Conservation (phyloP, 2,797 vertebrate species). For the Xenopus petersii region DNA sequence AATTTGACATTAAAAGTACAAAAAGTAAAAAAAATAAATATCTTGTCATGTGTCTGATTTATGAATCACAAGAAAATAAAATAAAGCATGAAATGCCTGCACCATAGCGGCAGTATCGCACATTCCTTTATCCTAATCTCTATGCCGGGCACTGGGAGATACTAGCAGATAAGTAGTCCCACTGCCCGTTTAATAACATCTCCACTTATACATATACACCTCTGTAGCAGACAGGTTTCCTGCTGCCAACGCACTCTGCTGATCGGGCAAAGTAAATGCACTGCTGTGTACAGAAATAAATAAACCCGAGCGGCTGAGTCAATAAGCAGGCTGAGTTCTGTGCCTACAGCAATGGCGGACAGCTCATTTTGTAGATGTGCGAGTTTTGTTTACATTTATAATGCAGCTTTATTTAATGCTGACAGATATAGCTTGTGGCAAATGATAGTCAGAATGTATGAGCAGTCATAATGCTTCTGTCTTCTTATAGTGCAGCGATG, state of each 20-base stretch:
- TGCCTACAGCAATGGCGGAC: slow-evolving; percentile 79
- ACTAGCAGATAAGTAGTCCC: no score
- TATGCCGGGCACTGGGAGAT: no score
- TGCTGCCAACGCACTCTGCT: slow-evolving; percentile 62
- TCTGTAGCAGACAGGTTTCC: slow-evolving; percentile 53
- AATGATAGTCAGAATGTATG: slow-evolving; percentile 94
- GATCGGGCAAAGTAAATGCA: slow-evolving; percentile 73
- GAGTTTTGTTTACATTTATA: slow-evolving; percentile 92
- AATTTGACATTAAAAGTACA: no score
- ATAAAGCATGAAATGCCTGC: no score
- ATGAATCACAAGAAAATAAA: no score
- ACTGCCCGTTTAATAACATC: not conserved
- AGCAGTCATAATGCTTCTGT: slow-evolving; percentile 92
- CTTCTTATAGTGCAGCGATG: slow-evolving; percentile 86
- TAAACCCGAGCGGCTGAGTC: slow-evolving; percentile 74
- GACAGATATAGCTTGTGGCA: slow-evolving; percentile 96
- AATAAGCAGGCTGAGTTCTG: slow-evolving; percentile 76
- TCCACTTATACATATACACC: not conserved
- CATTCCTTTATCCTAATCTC: no score
- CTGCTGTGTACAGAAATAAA: slow-evolving; percentile 76
- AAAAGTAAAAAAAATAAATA: no score
- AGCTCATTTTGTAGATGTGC: slow-evolving; percentile 81
- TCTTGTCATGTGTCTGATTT: no score
- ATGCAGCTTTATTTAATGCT: slow-evolving; percentile 92
- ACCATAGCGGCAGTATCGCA: no score